Percentiles rank a stretch among this genome's conserved stretches.
Conservation (phyloP, 2,113 vertebrate species). For the Symphodus melops region DNA sequence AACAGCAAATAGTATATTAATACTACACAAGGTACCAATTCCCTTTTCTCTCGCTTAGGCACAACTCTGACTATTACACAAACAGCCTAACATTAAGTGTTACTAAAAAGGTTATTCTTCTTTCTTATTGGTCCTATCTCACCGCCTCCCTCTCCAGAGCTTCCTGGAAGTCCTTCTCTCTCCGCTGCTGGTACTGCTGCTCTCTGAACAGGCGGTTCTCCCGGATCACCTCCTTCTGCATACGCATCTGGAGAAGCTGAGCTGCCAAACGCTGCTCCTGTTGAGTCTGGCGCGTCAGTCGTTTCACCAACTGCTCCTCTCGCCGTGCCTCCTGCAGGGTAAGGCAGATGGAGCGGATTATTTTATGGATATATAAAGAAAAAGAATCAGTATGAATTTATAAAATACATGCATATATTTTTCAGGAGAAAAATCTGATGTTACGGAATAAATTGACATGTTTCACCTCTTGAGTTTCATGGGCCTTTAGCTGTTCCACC, state of each 20-base stretch:
- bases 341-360: constrained; percentile 9
- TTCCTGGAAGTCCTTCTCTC: constrained; percentile 89
- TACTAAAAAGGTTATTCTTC: constrained; percentile 19
- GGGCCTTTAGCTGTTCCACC: constrained; percentile 86
- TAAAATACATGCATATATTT: not conserved
- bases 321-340: constrained; percentile 82
- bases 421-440: not conserved
- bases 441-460: not conserved
- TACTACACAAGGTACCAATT: constrained; percentile 4
- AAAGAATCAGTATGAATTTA: not conserved
- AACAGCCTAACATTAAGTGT: constrained; percentile 19
- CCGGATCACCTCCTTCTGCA: constrained; percentile 90
- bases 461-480: constrained; percentile 88
- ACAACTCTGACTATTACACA: constrained; percentile 19
- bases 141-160: constrained; percentile 91
- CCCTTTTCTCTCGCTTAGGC: not conserved
- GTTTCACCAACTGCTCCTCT: constrained; percentile 89
- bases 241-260: constrained; percentile 90
- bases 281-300: constrained; percentile 90
- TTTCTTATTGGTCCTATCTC: constrained; percentile 68
- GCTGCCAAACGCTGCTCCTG: constrained; percentile 89
- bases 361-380: not conserved
- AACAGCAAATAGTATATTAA: constrained; percentile 11
- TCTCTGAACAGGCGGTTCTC: constrained; percentile 92
- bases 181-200: constrained; percentile 89